Percentiles rank a stretch among this genome's conserved stretches.
Evolutionary conservation across 2,888 invertebrate species (phyloP).

Genomic region (Bedellia somnulentella): DNA sequence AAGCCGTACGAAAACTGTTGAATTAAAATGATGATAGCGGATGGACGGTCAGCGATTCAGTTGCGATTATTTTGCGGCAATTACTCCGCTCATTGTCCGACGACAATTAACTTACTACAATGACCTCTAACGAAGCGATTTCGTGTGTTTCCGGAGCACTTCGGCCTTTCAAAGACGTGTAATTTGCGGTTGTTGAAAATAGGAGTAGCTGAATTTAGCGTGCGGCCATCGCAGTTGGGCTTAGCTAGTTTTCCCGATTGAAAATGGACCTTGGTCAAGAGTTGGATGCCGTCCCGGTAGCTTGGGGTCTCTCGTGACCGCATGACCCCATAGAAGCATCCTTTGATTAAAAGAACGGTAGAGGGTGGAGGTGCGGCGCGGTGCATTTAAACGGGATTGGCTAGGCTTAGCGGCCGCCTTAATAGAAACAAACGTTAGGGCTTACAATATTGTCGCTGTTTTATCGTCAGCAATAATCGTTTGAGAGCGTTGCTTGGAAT

Average conservation of each 20-base stretch:
- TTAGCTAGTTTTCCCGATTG: conserved; percentile 22
- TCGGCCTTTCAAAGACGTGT: conserved; percentile 46
- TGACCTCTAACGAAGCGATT: conserved; percentile 54
- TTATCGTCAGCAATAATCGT: no score
- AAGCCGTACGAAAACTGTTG: not conserved
- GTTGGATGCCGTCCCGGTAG: conserved; percentile 23
- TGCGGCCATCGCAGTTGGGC: conserved; percentile 12
- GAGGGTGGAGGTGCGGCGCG: no score
- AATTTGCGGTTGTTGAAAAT: conserved; percentile 52
- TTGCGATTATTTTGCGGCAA: conserved; percentile 48
- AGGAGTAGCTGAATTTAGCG: conserved; percentile 38
- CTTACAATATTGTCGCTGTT: no score
- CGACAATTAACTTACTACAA: conserved; percentile 46
- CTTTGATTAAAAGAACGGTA: conserved; percentile 7
- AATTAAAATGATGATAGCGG: conserved; percentile 2
- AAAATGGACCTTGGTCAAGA: conserved; percentile 24
- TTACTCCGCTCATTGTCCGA: conserved; percentile 51
- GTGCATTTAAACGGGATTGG: no score
- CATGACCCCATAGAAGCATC: conserved; percentile 17
- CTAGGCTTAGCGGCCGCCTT: no score
- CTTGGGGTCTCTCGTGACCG: conserved; percentile 22
- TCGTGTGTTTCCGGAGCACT: conserved; percentile 44
- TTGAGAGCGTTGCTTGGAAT: no score
- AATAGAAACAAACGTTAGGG: no score
- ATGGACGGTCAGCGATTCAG: conserved; percentile 20